Evolutionary conservation across 2,113 vertebrate genomes (phyloP).

Genomic region (Psittacara wagleri): DNA sequence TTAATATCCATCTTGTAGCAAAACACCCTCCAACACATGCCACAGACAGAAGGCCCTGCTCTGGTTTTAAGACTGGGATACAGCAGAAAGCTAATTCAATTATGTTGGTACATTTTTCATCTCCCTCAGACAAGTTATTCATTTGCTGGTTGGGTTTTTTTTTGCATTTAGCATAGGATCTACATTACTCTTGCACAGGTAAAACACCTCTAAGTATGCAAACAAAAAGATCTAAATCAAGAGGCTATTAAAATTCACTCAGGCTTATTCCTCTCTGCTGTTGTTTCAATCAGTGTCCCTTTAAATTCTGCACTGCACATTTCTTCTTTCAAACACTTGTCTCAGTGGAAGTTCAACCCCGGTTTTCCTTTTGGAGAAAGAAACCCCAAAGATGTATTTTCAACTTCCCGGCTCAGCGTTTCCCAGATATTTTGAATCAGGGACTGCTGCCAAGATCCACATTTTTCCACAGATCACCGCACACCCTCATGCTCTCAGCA

Average conservation of each 20-base stretch:
- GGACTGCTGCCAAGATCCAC: slow-evolving; percentile 23
- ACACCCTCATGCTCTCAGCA: neutral
- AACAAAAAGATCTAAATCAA: neutral
- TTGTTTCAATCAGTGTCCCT: neutral
- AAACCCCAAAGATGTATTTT: slow-evolving; percentile 19
- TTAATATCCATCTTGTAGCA: neutral
- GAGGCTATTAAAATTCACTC: neutral
- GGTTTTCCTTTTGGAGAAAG: slow-evolving; percentile 2
- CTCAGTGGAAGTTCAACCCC: neutral
- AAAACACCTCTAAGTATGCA: neutral
- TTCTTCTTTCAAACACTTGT: neutral
- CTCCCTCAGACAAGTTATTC: neutral
- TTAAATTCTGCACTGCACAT: neutral
- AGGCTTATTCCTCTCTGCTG: neutral
- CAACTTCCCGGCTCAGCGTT: neutral
- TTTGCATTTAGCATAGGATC: neutral
- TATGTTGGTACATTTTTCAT: neutral
- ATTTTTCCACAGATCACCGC: slow-evolving; percentile 6
- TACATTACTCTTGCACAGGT: neutral
- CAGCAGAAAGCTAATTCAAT: neutral
- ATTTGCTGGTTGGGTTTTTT: neutral
- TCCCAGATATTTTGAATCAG: slow-evolving; percentile 9
- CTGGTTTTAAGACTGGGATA: neutral
- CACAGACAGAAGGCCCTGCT: neutral
- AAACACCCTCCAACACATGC: neutral